Evolutionary conservation across 1,140 invertebrate species (phyloP).

Genomic region (Drosophila sulfurigaster): DNA sequence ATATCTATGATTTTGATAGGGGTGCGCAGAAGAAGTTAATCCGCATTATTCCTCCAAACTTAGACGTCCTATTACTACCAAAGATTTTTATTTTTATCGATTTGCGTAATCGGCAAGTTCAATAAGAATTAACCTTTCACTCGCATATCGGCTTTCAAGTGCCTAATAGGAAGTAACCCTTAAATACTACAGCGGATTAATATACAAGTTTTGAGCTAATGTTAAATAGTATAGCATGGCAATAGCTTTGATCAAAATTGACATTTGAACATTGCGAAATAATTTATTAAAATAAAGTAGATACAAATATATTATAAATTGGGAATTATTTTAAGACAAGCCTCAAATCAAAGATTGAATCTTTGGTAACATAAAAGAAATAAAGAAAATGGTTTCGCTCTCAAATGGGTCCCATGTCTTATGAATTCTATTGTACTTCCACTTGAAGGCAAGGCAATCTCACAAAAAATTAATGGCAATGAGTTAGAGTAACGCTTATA

Average conservation of each 20-base stretch:
- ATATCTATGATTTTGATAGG: too few species aligned
- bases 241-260: slow-evolving; percentile 3
- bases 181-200: slow-evolving; percentile 1
- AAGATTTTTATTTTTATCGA: too few species aligned
- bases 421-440: slow-evolving; percentile 12
- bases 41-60: too few species aligned
- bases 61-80: too few species aligned
- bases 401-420: neutral
- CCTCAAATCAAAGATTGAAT: slow-evolving; percentile 26
- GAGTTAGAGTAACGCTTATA: slow-evolving; percentile 76
- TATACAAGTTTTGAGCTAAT: slow-evolving; percentile 4
- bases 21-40: too few species aligned
- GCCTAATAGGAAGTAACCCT: slow-evolving; percentile 24
- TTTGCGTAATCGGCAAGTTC: neutral
- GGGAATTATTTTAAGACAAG: too few species aligned
- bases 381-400: neutral
- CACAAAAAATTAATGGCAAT: slow-evolving; percentile 72
- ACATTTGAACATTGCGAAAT: too few species aligned
- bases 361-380: slow-evolving; percentile 1
- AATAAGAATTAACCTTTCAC: slow-evolving; percentile 24
- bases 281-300: too few species aligned
- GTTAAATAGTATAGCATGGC: slow-evolving; percentile 12
- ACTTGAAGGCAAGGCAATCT: neutral
- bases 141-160: slow-evolving; percentile 28
- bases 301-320: too few species aligned